Base-by-base conservation (phyloP, 2,888 invertebrate genomes). In the Horisme vitalbata region DNA sequence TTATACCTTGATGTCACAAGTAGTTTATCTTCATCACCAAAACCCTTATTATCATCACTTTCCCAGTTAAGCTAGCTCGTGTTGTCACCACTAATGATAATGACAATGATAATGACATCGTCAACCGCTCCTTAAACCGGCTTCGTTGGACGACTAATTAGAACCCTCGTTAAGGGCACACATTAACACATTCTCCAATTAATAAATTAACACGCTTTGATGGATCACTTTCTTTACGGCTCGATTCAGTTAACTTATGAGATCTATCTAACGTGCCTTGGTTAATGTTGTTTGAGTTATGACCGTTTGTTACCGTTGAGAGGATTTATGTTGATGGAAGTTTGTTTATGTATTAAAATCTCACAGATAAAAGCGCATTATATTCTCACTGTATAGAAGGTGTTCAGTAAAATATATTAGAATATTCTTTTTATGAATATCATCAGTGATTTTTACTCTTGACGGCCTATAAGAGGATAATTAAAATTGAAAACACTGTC, bases 181-280 rank as follows among this genome's bases (percentile, higher is more conserved):
- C 28, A 48, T 38, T 43, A 48, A 43, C 41, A 43, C 48, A 48
- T 51, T 50, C 47, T 45, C 45, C 48, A 45, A 48, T 48, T 55
- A 50, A 55, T 57, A 55, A 45, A 60, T 52, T 49, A 37, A 49
- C 30, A 31, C 38, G 30, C 27, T 34, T 31, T 55, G 55, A 57
- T 41, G 37, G 43, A 58, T 53, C 12, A 38, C 52, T 47, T 53
- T 56, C 55, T 57, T 55, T 51, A 50, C 33, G 49, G 39, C 43
- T 43, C 45, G 51, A 52, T 55, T 55, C 53, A 48, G 51, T 56
- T 57, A 47, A 55, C 46, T 55, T 52, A 55, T 57, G 32, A 39
- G 52, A 41, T 57, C 34, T 48, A 45, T 48, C 30, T 46, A 34
- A 31, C 36, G 37, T 30, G 31, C 20, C 15, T 35, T 35, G 18